Conservation (phyloP, 2,113 vertebrate species). For the Mandrillus leucophaeus region DNA sequence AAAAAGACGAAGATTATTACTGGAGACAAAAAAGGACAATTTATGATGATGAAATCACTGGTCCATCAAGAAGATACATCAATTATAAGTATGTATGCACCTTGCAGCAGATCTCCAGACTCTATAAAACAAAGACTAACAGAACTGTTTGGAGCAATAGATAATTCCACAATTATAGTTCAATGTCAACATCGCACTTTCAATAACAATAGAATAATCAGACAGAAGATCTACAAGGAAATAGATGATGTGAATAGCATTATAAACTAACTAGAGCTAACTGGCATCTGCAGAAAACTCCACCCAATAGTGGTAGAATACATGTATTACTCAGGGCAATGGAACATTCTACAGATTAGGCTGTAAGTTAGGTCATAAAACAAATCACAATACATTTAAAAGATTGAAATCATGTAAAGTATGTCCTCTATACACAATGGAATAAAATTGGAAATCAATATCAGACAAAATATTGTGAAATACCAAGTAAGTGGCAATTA, state of each 20-base stretch:
- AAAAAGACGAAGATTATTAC: neutral
- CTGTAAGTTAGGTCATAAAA: neutral
- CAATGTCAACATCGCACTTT: neutral
- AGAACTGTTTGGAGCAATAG: neutral
- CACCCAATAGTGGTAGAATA: neutral
- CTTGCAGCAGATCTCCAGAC: neutral
- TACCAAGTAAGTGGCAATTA: neutral
- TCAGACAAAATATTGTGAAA: neutral
- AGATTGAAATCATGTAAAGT: neutral
- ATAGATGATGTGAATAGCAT: neutral
- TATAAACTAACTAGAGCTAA: neutral
- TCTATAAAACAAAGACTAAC: neutral
- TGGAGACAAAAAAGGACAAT: neutral
- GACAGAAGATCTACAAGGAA: neutral
- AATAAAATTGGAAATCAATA: neutral
- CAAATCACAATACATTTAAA: neutral
- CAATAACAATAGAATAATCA: neutral
- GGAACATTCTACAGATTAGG: neutral
- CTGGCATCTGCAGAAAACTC: neutral
- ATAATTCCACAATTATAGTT: neutral
- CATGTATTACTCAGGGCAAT: neutral
- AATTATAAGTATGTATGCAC: neutral
- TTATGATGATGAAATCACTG: neutral
- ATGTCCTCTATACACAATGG: neutral
- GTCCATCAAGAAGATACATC: neutral